Conservation (phyloP, 2,113 vertebrate species). For the Theropithecus gelada region DNA sequence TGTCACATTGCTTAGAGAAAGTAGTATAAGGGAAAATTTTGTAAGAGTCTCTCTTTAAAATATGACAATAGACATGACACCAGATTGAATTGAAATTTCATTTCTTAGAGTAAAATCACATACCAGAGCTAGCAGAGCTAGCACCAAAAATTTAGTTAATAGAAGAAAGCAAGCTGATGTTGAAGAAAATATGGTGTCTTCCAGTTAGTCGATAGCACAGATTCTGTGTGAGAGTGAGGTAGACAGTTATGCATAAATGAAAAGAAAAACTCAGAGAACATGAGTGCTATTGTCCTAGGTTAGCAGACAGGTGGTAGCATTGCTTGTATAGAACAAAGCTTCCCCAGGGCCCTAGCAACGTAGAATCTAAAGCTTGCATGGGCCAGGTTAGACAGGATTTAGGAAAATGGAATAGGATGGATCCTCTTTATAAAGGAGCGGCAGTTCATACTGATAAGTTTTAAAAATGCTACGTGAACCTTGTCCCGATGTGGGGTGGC, state of each 20-base stretch:
- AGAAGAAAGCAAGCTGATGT: background rate
- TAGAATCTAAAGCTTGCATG: background rate
- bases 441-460: background rate
- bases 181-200: background rate
- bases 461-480: background rate
- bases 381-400: background rate
- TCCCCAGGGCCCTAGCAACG: background rate
- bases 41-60: background rate
- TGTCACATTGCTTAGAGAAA: slow-evolving; percentile 7
- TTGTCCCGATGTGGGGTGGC: background rate
- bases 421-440: background rate
- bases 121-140: background rate
- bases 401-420: background rate
- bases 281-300: background rate
- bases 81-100: background rate
- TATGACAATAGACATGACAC: background rate
- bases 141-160: background rate
- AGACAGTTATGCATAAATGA: background rate
- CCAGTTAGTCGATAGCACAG: background rate
- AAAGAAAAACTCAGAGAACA: background rate
- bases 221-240: background rate
- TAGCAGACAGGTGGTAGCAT: background rate
- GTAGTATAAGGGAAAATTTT: background rate
- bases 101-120: slow-evolving; percentile 2
- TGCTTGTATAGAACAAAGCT: background rate